Evolutionary conservation across 2,888 invertebrate genomes (phyloP), one percentile per base, ranked within the genome.

Genomic region (Pandemis cinnamomeana): DNA sequence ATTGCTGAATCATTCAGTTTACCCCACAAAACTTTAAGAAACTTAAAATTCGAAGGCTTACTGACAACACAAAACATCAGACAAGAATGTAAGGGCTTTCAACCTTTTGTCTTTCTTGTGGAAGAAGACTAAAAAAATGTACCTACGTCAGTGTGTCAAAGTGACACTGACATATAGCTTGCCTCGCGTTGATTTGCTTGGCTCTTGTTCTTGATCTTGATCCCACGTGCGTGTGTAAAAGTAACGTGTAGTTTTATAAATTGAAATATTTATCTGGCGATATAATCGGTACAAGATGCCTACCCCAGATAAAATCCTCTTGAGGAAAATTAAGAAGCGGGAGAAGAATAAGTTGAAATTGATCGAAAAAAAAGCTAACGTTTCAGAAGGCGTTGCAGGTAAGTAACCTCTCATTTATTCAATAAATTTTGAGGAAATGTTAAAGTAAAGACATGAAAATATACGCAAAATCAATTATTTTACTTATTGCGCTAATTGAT

Each of bases 251-350:
- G 11, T 67, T 67, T 60, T 61, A 13, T 44, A n/a, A 7, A 63
- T 58, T 71, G 15, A 55, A 27, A n/a, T 61, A 13, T 20, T 42
- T 27, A 51, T 53, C 53, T 53, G 1, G 60, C 41, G 5, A n/a
- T 61, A 46, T 27, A 75, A 66, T 36, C 15, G 55, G 1, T n/a
- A 27, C 53, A 84, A 76, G 81, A 96, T 96, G 96, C 95, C 95
- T 63, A 91, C 95, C 2, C 95, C 95, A 71, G 96, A 97, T 77
- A 96, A 96, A 90, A 95, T 97, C 67, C 90, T 97, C 41, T 95
- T 96, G 95, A 94, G 96, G 71, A 97, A 97, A 90, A 97, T 97
- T 48, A 97, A 96, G 78, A 97, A 97, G 82, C 95, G 96, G 0
- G 97, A 97, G 81, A 96, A 96, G 81, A 96, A 95, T 78, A 97